Conservation (phyloP, 2,888 invertebrate species). For the Lucinisca nassula region DNA sequence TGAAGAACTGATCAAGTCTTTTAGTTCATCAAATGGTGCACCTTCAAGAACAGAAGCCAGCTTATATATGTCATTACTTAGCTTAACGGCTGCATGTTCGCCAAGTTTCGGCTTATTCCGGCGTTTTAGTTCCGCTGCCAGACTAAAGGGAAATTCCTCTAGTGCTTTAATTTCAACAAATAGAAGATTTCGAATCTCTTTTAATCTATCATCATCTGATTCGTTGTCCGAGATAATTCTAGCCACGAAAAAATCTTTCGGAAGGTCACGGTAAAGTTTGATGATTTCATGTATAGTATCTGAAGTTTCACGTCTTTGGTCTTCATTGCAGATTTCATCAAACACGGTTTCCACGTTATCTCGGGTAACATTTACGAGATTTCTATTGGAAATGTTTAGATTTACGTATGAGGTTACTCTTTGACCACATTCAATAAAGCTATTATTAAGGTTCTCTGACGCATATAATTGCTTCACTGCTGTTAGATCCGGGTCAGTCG, state of each 20-base stretch:
- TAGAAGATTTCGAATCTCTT: background rate
- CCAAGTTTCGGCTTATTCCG: background rate
- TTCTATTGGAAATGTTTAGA: background rate
- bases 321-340: background rate
- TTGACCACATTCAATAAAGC: background rate
- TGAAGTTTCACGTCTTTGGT: background rate
- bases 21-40: background rate
- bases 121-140: background rate
- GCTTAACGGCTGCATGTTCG: background rate
- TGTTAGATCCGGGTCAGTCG: background rate
- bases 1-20: background rate
- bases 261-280: background rate
- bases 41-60: background rate
- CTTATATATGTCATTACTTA: background rate
- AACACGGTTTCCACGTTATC: background rate
- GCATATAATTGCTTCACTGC: background rate
- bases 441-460: background rate
- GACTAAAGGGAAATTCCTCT: background rate
- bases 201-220: background rate
- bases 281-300: background rate
- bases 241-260: background rate
- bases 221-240: background rate
- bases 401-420: too few relatives aligned
- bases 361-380: background rate
- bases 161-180: background rate